Percentiles rank a stretch among this genome's conserved stretches.
Evolutionary conservation across 2,797 vertebrate species (phyloP).

Genomic region (Crotalus adamanteus): DNA sequence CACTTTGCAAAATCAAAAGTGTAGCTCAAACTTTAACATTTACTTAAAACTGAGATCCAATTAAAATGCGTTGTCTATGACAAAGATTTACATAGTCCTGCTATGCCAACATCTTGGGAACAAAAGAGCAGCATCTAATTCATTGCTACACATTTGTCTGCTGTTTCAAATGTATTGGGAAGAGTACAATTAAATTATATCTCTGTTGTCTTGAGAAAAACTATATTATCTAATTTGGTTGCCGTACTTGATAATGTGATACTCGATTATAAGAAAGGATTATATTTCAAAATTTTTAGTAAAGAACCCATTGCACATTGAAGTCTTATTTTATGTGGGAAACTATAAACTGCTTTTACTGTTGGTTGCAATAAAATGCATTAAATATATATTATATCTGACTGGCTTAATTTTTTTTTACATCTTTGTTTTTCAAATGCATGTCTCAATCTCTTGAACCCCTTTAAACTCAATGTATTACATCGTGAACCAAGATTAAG

Average conservation of each 20-base stretch:
- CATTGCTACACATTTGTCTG: neutral
- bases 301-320: conserved; percentile 29
- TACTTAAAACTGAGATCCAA: neutral
- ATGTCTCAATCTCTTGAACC: conserved; percentile 34
- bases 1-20: neutral
- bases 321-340: conserved; percentile 29
- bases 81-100: neutral
- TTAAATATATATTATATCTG: conserved; percentile 35
- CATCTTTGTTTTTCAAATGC: conserved; percentile 53
- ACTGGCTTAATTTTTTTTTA: conserved; percentile 56
- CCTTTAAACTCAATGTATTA: conserved; percentile 44
- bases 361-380: conserved; percentile 39
- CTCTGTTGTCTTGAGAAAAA: conserved; percentile 15
- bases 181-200: neutral
- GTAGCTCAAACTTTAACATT: neutral
- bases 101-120: neutral
- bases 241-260: conserved; percentile 12
- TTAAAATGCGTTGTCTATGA: neutral
- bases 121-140: neutral
- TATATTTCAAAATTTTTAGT: conserved; percentile 35
- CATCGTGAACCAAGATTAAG: conserved; percentile 45
- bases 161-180: neutral
- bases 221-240: conserved; percentile 19
- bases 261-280: neutral
- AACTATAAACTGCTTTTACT: conserved; percentile 17